phyloP scores from a whole-genome alignment of 2,113 vertebrate genomes.

The Orycteropus afer region DNA sequence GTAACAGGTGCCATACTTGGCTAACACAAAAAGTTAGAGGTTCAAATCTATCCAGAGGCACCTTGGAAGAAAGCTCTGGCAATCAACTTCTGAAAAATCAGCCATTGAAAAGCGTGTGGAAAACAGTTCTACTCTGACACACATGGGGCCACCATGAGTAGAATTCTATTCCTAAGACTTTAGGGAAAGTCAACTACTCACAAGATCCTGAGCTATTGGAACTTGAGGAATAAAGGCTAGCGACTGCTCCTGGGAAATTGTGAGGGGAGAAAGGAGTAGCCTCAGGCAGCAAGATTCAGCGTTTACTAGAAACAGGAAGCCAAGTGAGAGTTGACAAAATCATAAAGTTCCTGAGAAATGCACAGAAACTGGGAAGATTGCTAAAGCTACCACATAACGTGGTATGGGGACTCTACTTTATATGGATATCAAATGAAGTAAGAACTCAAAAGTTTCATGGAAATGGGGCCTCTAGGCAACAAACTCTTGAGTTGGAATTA shows the following conservation, averaged over 20 bases:
- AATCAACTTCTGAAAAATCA: neutral
- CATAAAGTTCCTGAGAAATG: neutral
- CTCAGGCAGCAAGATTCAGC: neutral
- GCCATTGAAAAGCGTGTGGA: neutral
- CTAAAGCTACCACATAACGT: neutral
- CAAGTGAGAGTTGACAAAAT: neutral
- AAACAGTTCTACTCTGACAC: neutral
- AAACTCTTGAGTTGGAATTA: neutral
- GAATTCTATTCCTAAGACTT: neutral
- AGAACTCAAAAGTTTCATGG: neutral
- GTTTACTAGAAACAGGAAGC: neutral
- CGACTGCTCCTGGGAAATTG: neutral
- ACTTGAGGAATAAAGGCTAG: too few species aligned
- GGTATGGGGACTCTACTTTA: neutral
- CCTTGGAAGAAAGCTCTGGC: neutral
- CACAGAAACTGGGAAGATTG: fast-evolving
- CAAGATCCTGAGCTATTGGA: neutral
- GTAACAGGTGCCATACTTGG: neutral
- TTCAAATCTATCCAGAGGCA: neutral
- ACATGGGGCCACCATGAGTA: neutral
- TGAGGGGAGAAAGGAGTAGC: too few species aligned
- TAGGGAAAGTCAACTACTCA: neutral
- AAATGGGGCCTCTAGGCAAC: too few species aligned
- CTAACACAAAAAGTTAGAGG: neutral
- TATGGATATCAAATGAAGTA: neutral